Percentiles rank a stretch among this genome's conserved stretches.
Conservation (phyloP, 2,797 vertebrate genomes). For the Glossophaga mutica region DNA sequence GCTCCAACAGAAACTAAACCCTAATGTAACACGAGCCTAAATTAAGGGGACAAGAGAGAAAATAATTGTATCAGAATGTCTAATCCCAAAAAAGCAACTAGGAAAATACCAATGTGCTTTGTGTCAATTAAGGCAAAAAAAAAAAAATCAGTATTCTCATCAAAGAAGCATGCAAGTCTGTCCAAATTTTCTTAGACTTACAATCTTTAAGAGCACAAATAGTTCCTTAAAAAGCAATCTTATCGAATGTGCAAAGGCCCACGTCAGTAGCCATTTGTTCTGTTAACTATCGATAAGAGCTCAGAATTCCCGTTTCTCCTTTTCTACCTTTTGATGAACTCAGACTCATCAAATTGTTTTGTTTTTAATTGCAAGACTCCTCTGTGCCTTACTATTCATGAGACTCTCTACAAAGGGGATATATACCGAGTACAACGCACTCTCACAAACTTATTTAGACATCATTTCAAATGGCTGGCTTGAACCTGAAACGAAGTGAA, state of each 20-base stretch:
- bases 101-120: background rate
- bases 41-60: background rate
- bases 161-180: background rate
- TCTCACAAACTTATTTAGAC: background rate
- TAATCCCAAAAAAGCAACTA: background rate
- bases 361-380: background rate
- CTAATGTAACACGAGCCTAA: background rate
- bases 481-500: background rate
- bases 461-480: background rate
- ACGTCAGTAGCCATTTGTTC: background rate
- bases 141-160: background rate
- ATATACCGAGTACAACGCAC: background rate
- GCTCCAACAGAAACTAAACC: background rate
- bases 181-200: constrained; percentile 19
- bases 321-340: background rate
- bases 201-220: background rate
- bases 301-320: background rate
- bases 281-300: background rate
- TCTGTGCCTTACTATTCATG: background rate
- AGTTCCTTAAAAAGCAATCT: background rate
- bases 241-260: background rate
- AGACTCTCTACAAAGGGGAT: background rate
- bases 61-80: constrained; percentile 1
- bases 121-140: background rate
- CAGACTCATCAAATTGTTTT: background rate